Percentiles rank a stretch among this genome's conserved stretches.
Conservation (phyloP, 2,797 vertebrate species). For the Sebastes oblongus region DNA sequence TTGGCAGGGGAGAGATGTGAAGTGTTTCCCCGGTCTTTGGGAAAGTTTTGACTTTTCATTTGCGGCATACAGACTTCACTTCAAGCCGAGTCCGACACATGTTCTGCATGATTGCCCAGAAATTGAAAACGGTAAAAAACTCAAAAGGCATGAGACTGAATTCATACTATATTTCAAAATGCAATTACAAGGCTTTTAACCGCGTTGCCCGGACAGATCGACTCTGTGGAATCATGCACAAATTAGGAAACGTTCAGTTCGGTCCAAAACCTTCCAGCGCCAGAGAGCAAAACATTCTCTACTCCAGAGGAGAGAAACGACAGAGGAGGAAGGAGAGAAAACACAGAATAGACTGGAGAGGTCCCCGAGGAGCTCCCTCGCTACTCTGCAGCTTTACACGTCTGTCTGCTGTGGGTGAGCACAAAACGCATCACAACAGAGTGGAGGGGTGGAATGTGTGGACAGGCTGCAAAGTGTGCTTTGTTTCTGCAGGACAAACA, state of each 20-base stretch:
- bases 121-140: slow-evolving; percentile 45
- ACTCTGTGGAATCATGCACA: slow-evolving; percentile 29
- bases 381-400: slow-evolving; percentile 19
- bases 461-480: neutral
- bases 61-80: slow-evolving; percentile 1
- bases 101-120: slow-evolving; percentile 35
- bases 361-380: slow-evolving; percentile 27
- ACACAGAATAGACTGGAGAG: slow-evolving; percentile 15
- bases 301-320: slow-evolving; percentile 5
- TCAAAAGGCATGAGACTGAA: slow-evolving; percentile 22
- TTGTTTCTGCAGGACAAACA: slow-evolving; percentile 13
- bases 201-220: neutral
- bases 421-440: slow-evolving; percentile 13
- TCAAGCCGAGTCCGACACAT: slow-evolving; percentile 19
- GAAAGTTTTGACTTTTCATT: slow-evolving; percentile 30
- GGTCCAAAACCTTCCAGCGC: neutral
- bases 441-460: neutral
- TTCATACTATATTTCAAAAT: slow-evolving; percentile 44
- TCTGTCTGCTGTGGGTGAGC: slow-evolving; percentile 16
- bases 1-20: neutral
- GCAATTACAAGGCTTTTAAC: slow-evolving; percentile 53
- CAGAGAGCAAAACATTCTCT: neutral
- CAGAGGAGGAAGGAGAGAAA: slow-evolving; percentile 16
- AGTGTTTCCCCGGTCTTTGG: neutral
- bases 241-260: slow-evolving; percentile 23